These are phyloP conservation scores for Pycnonotus jocosus DNA, from an alignment of 2,113 vertebrate genomes.

Conservation along the genomic window DNA sequence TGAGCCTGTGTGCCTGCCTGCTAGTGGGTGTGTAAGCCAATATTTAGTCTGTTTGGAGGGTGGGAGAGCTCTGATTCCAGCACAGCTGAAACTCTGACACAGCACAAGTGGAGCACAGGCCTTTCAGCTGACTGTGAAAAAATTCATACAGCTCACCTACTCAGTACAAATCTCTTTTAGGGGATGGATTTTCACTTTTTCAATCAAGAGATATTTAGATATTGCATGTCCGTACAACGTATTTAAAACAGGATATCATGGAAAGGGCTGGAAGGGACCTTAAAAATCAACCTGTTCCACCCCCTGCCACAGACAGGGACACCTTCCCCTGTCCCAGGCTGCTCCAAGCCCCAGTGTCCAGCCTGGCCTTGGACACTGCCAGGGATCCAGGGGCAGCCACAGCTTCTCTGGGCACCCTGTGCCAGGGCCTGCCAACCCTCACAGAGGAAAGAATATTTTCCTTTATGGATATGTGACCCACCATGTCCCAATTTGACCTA, in stretches of 20 bases:
- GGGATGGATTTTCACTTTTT: not conserved
- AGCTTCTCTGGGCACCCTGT: not conserved
- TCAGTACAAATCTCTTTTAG: no score
- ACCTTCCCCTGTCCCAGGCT: not conserved
- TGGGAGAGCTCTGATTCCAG: not conserved
- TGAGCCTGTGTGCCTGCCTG: not conserved
- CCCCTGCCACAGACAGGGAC: not conserved
- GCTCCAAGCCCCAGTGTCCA: not conserved
- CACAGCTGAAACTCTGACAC: not conserved
- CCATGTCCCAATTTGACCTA: not conserved
- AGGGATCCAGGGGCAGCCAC: not conserved
- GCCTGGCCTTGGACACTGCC: no score
- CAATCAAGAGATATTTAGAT: not conserved
- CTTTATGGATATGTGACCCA: not conserved
- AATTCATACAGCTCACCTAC: not conserved
- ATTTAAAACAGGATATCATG: not conserved
- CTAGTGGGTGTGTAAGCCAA: not conserved
- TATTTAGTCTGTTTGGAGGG: no score
- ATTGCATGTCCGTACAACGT: rapidly evolving
- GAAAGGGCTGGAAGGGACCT: not conserved
- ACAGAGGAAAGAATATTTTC: not conserved
- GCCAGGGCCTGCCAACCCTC: not conserved
- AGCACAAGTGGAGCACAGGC: not conserved
- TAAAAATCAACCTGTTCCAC: not conserved
- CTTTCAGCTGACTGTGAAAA: not conserved